A percentile compares a stretch with the other conserved stretches of the same genome.
These are phyloP conservation scores for Heliconius erato DNA, from an alignment of 2,888 invertebrate species.

Conservation along the genomic window DNA sequence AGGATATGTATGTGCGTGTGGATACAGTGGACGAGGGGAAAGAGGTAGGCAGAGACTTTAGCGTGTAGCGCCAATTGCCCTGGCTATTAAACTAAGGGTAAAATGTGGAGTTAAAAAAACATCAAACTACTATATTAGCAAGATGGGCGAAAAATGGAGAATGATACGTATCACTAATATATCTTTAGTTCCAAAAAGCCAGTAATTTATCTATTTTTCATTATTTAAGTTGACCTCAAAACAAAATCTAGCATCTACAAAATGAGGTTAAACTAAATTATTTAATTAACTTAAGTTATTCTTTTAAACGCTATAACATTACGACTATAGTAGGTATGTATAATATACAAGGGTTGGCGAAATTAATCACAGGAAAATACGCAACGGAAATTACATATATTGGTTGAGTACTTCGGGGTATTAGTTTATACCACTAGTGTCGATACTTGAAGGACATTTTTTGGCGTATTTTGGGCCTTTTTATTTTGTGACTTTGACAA, in stretches of 20 bases:
- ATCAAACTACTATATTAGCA: neutral
- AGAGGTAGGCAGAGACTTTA: neutral
- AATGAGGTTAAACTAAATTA: conserved; percentile 37
- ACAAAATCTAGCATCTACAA: conserved; percentile 11
- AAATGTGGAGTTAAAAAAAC: neutral
- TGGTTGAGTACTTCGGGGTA: conserved; percentile 39
- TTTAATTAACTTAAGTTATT: conserved; percentile 44
- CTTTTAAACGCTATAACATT: conserved; percentile 36
- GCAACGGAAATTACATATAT: conserved; percentile 49
- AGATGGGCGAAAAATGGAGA: neutral
- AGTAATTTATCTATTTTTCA: neutral
- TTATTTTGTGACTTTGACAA: neutral
- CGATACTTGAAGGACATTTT: neutral
- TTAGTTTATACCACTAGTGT: conserved; percentile 15
- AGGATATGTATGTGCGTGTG: too few species aligned
- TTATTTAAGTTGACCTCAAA: conserved; percentile 12
- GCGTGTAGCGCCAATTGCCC: neutral
- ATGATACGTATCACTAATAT: neutral
- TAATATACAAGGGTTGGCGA: conserved; percentile 43
- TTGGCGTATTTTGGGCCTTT: neutral
- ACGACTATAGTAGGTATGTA: conserved; percentile 1
- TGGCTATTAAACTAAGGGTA: neutral
- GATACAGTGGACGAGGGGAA: too few species aligned
- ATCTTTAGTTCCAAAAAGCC: neutral
- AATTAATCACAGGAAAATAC: conserved; percentile 41